phyloP scores from a whole-genome alignment of 2,113 vertebrate genomes.

The Cyanoderma ruficeps region DNA sequence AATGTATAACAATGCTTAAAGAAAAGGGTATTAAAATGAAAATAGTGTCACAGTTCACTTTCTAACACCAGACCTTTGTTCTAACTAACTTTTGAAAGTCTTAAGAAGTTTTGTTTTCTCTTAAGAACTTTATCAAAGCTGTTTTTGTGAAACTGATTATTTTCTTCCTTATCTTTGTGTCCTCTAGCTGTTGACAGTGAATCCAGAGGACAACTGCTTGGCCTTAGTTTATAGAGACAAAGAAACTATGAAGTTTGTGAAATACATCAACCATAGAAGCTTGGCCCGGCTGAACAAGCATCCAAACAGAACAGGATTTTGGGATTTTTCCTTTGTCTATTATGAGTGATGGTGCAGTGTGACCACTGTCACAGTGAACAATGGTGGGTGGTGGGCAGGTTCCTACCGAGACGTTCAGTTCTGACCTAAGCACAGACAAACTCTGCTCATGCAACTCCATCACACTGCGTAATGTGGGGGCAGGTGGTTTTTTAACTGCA shows the following conservation, averaged over 20 bases:
- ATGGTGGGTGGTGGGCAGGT: not conserved
- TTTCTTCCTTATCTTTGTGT: not conserved
- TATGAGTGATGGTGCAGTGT: slow-evolving; percentile 81
- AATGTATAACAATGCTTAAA: not conserved
- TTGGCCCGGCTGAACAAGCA: slow-evolving; percentile 50
- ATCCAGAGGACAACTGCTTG: slow-evolving; percentile 92
- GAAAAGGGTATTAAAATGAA: not conserved
- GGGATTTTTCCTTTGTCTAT: slow-evolving; percentile 93
- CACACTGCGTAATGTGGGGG: fast-evolving
- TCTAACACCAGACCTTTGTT: not conserved
- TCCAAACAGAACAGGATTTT: slow-evolving; percentile 73
- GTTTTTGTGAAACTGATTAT: not conserved
- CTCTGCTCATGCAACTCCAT: not conserved
- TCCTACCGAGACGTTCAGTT: fast-evolving
- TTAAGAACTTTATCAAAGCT: not conserved
- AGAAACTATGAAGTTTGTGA: slow-evolving; percentile 95
- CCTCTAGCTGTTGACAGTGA: slow-evolving; percentile 87
- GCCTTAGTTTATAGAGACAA: slow-evolving; percentile 93
- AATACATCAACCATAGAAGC: slow-evolving; percentile 89
- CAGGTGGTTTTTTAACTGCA: not conserved
- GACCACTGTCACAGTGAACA: not conserved
- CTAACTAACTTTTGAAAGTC: not conserved
- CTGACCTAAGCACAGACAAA: not conserved
- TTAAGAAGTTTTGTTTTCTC: not conserved
- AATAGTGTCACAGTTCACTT: not conserved